A percentile compares a stretch with the other conserved stretches of the same genome.
Conservation (phyloP, 2,888 invertebrate species). For the Siphlonurus alternatus region DNA sequence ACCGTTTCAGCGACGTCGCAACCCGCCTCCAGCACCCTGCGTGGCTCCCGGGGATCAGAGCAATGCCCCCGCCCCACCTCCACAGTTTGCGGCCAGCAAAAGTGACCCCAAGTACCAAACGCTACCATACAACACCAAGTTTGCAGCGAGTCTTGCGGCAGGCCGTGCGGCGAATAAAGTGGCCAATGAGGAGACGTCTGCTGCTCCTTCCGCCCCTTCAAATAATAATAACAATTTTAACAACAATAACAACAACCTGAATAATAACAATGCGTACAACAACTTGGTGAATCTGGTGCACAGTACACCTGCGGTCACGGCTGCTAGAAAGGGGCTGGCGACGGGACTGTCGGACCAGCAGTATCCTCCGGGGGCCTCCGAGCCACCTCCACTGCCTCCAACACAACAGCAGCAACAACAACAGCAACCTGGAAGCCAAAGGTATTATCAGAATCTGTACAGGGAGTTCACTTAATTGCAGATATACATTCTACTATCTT, state of each 20-base stretch:
- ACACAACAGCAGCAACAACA: constrained; percentile 19
- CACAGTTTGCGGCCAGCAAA: constrained; percentile 59
- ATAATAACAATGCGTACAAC: constrained; percentile 16
- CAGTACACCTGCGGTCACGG: constrained; percentile 25
- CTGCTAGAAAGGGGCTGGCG: constrained; percentile 46
- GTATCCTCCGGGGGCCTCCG: background rate
- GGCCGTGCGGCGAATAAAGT: constrained; percentile 12
- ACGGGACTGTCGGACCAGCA: constrained; percentile 21
- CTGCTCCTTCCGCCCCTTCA: background rate
- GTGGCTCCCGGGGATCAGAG: background rate
- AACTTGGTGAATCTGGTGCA: constrained; percentile 14
- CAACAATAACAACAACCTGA: constrained; percentile 17
- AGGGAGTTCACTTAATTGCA: constrained; percentile 6
- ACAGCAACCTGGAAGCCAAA: constrained; percentile 8
- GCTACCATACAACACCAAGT: constrained; percentile 76
- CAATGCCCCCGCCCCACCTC: background rate
- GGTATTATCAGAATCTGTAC: too few species aligned
- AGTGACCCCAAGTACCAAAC: constrained; percentile 85
- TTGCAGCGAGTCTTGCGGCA: constrained; percentile 29
- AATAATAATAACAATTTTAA: constrained; percentile 12
- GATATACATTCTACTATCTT: background rate
- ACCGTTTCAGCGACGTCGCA: constrained; percentile 32
- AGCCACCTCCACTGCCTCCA: constrained; percentile 16
- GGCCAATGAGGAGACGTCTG: constrained; percentile 4
- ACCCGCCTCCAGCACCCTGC: background rate